Evolutionary conservation across 2,888 invertebrate genomes (phyloP).

Genomic region (Ochropleura plecta): DNA sequence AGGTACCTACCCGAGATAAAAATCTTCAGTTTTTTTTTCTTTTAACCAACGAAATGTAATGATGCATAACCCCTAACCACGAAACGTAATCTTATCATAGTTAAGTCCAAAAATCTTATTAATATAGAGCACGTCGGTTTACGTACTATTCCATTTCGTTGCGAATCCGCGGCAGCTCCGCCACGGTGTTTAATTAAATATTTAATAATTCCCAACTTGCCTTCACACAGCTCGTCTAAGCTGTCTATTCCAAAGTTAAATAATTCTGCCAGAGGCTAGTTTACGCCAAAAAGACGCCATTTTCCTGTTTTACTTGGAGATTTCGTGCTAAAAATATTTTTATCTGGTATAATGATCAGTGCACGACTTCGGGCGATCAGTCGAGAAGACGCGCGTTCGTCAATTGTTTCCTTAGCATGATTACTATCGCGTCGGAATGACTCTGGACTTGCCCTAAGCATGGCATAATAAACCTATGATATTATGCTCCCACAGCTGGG

Average conservation of each 20-base stretch:
- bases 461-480: not conserved
- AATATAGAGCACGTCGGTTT: constrained; percentile 40
- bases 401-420: not conserved
- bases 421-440: not conserved
- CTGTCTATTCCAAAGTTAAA: constrained; percentile 42
- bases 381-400: not conserved
- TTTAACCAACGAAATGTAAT: not conserved
- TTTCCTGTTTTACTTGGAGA: constrained; percentile 20
- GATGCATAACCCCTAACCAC: not conserved
- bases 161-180: constrained; percentile 36
- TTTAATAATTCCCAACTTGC: constrained; percentile 67
- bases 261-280: constrained; percentile 51
- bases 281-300: constrained; percentile 32
- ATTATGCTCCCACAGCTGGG: not conserved
- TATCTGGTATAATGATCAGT: not conserved
- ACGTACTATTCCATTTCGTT: constrained; percentile 44
- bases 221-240: constrained; percentile 31
- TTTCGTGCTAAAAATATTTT: constrained; percentile 22
- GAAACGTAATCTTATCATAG: constrained; percentile 25
- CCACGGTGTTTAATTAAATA: constrained; percentile 68
- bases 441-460: not conserved
- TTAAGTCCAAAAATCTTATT: constrained; percentile 49
- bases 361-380: not conserved
- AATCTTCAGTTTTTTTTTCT: not conserved
- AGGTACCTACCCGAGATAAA: not conserved